A percentile compares a stretch with the other conserved stretches of the same genome.
These are phyloP conservation scores for Tetanocera ferruginea DNA, from an alignment of 2,888 invertebrate species.

Conservation along the genomic window DNA sequence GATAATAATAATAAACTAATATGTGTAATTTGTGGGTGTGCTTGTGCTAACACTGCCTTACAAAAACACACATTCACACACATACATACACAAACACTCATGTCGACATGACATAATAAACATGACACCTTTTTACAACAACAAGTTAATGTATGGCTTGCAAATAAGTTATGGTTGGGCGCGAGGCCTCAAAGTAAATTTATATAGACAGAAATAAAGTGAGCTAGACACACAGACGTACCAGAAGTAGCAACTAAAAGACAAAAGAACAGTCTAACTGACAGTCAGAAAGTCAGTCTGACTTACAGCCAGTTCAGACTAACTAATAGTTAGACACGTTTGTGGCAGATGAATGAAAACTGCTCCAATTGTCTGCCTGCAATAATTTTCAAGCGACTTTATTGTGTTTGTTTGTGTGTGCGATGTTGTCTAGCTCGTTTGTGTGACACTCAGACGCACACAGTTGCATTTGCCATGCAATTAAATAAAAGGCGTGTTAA, in stretches of 20 bases:
- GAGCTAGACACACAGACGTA: not conserved
- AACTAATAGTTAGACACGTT: not conserved
- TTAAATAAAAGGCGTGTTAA: not conserved
- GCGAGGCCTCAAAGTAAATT: not conserved
- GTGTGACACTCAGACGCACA: not conserved
- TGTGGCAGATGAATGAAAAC: not conserved
- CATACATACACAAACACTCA: not conserved
- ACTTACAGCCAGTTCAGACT: not conserved
- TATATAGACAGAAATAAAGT: not conserved
- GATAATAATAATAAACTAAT: conserved; percentile 34
- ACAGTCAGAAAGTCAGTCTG: not conserved
- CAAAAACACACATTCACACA: not conserved
- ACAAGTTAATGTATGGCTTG: not conserved
- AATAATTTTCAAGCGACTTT: conserved; percentile 20
- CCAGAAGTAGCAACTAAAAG: not conserved
- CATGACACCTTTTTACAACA: not conserved
- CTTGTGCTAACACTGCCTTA: not conserved
- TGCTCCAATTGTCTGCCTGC: conserved; percentile 14
- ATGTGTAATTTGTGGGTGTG: conserved; percentile 23
- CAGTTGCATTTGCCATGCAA: not conserved
- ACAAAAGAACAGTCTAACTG: not conserved
- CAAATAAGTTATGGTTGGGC: no score
- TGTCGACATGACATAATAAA: not conserved
- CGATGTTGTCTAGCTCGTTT: not conserved
- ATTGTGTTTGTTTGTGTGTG: not conserved